These are phyloP conservation scores for Drosophila mimetica DNA, from an alignment of 2,888 invertebrate species.

Conservation along the genomic window DNA sequence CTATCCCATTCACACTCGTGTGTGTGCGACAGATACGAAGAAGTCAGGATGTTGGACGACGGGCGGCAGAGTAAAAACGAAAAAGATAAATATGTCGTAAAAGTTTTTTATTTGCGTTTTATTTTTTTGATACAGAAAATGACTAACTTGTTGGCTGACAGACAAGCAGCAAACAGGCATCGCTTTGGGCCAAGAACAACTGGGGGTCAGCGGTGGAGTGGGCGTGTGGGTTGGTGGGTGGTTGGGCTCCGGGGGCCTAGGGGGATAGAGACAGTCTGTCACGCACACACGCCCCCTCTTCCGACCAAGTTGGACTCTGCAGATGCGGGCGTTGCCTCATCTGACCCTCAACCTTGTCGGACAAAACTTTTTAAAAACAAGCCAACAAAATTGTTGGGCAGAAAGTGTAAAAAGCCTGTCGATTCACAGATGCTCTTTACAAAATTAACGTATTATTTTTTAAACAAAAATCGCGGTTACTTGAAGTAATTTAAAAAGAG, in stretches of 20 bases:
- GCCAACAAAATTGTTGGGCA: conserved; percentile 9
- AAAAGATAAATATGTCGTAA: conserved; percentile 80
- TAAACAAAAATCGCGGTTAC: too few species aligned
- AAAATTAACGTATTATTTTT: background rate
- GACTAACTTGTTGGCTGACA: conserved; percentile 77
- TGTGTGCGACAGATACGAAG: conserved; percentile 18
- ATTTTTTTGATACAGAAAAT: conserved; percentile 76
- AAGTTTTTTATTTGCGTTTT: conserved; percentile 81
- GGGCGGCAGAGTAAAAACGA: conserved; percentile 43
- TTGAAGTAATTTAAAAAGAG: too few species aligned
- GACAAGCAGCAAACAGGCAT: conserved; percentile 48
- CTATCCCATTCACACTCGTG: conserved; percentile 20
- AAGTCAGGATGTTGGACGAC: conserved; percentile 53
- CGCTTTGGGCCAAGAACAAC: conserved; percentile 31
- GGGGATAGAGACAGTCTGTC: conserved; percentile 62
- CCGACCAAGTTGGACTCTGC: conserved; percentile 35
- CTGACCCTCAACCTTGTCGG: conserved; percentile 45
- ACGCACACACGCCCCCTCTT: conserved; percentile 55
- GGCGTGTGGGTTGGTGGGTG: background rate
- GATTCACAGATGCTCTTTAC: conserved; percentile 11
- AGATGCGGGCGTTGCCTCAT: conserved; percentile 53
- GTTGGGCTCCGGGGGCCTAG: background rate
- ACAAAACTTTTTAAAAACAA: conserved; percentile 40
- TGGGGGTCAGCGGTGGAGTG: conserved; percentile 1
- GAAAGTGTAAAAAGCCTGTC: background rate